phyloP scores from a whole-genome alignment of 2,797 vertebrate species.

The Nyctalus aviator region DNA sequence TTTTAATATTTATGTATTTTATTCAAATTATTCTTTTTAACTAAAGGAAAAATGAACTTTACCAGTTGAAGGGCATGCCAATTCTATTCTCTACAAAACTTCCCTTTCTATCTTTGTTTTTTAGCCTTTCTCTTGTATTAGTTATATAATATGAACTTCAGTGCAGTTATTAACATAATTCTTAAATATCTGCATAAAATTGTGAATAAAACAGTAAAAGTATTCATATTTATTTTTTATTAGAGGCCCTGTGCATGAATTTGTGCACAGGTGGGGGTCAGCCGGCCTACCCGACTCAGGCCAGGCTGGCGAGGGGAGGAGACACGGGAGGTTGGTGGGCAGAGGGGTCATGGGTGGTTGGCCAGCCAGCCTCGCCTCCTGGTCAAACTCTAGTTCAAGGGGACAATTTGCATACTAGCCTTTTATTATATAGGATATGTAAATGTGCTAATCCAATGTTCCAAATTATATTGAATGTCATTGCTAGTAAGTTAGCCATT shows the following conservation, averaged over 20 bases:
- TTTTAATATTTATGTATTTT: slow-evolving; percentile 81
- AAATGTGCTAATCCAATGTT: slow-evolving; percentile 24
- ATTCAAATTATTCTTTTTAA: slow-evolving; percentile 79
- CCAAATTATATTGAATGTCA: slow-evolving; percentile 8
- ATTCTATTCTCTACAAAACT: slow-evolving; percentile 66
- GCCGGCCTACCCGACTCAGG: too few species aligned
- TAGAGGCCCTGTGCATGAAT: too few species aligned
- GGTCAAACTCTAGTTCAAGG: too few species aligned
- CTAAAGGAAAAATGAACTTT: slow-evolving; percentile 77
- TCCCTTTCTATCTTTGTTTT: slow-evolving; percentile 39
- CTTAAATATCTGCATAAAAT: slow-evolving; percentile 35
- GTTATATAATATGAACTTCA: slow-evolving; percentile 31
- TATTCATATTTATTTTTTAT: slow-evolving; percentile 33
- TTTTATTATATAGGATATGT: not conserved
- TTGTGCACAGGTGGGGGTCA: too few species aligned
- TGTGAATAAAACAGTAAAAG: not conserved
- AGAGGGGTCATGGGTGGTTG: accelerated
- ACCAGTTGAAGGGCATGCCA: slow-evolving; percentile 71
- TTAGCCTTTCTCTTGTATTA: not conserved
- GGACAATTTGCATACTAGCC: too few species aligned
- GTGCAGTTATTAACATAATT: not conserved
- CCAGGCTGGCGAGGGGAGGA: too few species aligned
- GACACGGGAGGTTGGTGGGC: too few species aligned
- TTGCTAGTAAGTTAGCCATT: slow-evolving; percentile 16
- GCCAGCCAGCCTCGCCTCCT: too few species aligned